phyloP scores from a whole-genome alignment of 2,797 vertebrate species.

The Euthynnus affinis region DNA sequence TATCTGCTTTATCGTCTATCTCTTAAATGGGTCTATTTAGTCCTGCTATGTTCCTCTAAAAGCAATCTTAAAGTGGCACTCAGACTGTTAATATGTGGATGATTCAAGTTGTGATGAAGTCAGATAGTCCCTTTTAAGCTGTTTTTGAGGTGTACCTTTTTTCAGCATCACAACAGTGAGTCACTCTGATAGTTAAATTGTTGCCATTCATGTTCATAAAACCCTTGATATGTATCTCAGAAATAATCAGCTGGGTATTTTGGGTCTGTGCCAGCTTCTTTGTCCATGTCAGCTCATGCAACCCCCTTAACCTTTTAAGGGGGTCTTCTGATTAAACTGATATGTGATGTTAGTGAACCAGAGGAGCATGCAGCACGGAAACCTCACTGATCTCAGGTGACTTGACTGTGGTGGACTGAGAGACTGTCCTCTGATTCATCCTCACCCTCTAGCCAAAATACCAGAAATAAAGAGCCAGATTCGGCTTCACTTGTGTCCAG shows the following conservation, averaged over 20 bases:
- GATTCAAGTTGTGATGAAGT: not conserved
- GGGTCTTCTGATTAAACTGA: constrained; percentile 46
- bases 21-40: constrained; percentile 11
- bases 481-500: constrained; percentile 51
- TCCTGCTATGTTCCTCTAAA: constrained; percentile 8
- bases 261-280: constrained; percentile 30
- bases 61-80: not conserved
- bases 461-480: constrained; percentile 36
- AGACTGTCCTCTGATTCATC: constrained; percentile 71
- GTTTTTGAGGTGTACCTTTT: not conserved
- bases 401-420: constrained; percentile 58
- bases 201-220: constrained; percentile 24
- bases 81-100: constrained; percentile 1
- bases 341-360: constrained; percentile 34
- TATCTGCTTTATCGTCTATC: not conserved
- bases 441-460: constrained; percentile 55
- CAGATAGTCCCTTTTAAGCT: not conserved
- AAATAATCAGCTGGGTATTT: constrained; percentile 35
- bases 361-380: constrained; percentile 49
- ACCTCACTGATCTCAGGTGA: constrained; percentile 66
- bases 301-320: no score
- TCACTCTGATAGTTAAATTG: constrained; percentile 13
- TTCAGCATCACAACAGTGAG: not conserved
- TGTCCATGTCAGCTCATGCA: constrained; percentile 37
- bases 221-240: constrained; percentile 34